These are phyloP conservation scores for Ichneumon xanthorius DNA, from an alignment of 2,888 invertebrate genomes.

Conservation along the genomic window DNA sequence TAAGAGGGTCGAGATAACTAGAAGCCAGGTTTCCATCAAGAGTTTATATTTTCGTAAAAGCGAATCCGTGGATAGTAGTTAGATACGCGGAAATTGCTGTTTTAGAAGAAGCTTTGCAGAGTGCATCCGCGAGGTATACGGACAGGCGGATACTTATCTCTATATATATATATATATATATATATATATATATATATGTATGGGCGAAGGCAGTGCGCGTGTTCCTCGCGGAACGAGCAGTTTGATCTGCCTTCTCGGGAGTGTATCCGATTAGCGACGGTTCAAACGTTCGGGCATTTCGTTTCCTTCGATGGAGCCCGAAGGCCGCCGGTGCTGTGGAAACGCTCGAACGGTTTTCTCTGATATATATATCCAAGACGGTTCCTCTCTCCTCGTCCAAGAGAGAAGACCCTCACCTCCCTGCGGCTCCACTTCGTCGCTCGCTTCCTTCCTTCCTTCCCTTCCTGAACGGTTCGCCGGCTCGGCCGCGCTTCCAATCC, in stretches of 20 bases:
- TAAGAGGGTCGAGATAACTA: not conserved
- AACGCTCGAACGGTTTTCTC: conserved; percentile 38
- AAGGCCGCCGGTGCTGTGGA: not conserved
- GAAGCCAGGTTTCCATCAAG: not conserved
- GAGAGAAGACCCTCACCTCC: not conserved
- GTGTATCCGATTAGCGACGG: conserved; percentile 77
- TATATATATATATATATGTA: not conserved
- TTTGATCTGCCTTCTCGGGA: conserved; percentile 70
- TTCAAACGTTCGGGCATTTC: conserved; percentile 69
- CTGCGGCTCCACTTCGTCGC: conserved; percentile 31
- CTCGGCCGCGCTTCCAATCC: conserved; percentile 50
- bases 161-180: no score
- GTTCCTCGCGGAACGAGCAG: conserved; percentile 53
- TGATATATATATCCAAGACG: conserved; percentile 19
- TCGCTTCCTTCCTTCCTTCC: conserved; percentile 49
- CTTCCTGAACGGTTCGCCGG: conserved; percentile 41
- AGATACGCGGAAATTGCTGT: conserved; percentile 70
- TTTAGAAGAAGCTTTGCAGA: conserved; percentile 66
- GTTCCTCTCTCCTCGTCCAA: conserved; percentile 29
- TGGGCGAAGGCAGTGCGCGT: conserved; percentile 6
- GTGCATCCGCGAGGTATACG: not conserved
- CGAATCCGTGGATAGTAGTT: conserved; percentile 56
- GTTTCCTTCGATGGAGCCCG: conserved; percentile 35
- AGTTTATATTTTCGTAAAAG: conserved; percentile 7
- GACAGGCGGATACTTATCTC: conserved; percentile 1